Base-by-base conservation (phyloP, 2,888 invertebrate genomes). In the Linnaemya tessellans region DNA sequence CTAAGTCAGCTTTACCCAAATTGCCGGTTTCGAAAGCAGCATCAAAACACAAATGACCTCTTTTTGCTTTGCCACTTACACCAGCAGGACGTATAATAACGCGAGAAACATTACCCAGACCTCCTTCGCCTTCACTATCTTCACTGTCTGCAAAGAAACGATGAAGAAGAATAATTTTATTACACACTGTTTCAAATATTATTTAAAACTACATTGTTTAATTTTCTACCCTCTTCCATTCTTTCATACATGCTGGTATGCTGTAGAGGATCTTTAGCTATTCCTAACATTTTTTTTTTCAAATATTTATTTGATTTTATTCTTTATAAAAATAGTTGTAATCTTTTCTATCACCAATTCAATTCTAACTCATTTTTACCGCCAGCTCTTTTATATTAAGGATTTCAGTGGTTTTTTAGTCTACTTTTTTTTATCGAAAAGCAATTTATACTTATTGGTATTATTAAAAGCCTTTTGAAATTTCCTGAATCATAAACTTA, bases 1-100 rank as follows among this genome's bases (percentile, higher is more conserved):
- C 95, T 88, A 98, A 95, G 91, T 98, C 98, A 1, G 98, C 98
- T 87, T 98, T 94, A n/a, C 98, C 99, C 71, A 99, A 94, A 93
- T 99, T 99, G 89, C 99, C 98, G 86, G 98, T 97, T 93, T 99
- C 99, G 93, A 97, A 99, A 18, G 98, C 97, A 1, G 99, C 98
- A 93, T 99, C 98, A 93, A 99, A 99, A 90, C 98, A 98, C 30
- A 99, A 94, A 91, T 99, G 98, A 3, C 99, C 99, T 86, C 97
- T 96, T 93, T 98, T 98, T 13, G 98, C 98, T 92, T 98, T 98
- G 1, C 98, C 98, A 90, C 97, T 97, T 92, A 98, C 97, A 0
- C 97, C 98, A 0, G 97, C 96, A 8, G 98, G 98, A 20, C 98
- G 94, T 91, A 98, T 96, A 65, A 98, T 96, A 89, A 96, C 94